phyloP scores from a whole-genome alignment of 2,113 vertebrate genomes.

The Carollia perspicillata region DNA sequence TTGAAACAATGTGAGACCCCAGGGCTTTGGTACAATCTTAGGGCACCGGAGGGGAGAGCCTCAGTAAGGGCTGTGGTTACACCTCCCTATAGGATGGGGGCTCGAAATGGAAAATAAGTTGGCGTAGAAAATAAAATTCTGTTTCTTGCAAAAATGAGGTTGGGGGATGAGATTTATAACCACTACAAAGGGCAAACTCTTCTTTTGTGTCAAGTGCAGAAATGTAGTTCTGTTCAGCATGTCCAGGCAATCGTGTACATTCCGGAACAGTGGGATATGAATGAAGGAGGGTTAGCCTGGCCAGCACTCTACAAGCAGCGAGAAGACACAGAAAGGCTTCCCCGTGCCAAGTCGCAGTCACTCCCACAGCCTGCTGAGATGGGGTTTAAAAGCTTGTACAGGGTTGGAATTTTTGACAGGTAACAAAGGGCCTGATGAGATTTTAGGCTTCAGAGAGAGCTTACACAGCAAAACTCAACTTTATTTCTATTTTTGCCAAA shows the following conservation, averaged over 20 bases:
- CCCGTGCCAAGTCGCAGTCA: not conserved
- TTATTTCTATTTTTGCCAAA: not conserved
- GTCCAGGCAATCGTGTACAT: not conserved
- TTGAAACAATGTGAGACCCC: too few relatives aligned
- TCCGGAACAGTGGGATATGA: not conserved
- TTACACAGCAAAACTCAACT: not conserved
- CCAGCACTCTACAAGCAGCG: not conserved
- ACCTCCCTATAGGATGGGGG: not conserved
- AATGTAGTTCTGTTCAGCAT: not conserved
- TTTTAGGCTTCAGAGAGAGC: not conserved
- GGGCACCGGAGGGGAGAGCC: not conserved
- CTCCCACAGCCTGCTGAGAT: not conserved
- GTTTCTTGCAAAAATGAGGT: not conserved
- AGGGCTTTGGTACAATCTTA: not conserved
- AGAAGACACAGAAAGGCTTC: not conserved
- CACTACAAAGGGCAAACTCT: not conserved
- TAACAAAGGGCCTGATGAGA: not conserved
- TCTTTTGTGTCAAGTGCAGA: not conserved
- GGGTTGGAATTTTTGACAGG: not conserved
- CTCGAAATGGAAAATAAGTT: not conserved
- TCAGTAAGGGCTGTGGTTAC: not conserved
- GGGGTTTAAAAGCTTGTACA: not conserved
- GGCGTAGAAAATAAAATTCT: not conserved
- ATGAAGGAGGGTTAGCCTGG: not conserved
- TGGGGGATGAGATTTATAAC: not conserved